phyloP scores from a whole-genome alignment of 2,888 invertebrate genomes.

The Tiphia femorata region DNA sequence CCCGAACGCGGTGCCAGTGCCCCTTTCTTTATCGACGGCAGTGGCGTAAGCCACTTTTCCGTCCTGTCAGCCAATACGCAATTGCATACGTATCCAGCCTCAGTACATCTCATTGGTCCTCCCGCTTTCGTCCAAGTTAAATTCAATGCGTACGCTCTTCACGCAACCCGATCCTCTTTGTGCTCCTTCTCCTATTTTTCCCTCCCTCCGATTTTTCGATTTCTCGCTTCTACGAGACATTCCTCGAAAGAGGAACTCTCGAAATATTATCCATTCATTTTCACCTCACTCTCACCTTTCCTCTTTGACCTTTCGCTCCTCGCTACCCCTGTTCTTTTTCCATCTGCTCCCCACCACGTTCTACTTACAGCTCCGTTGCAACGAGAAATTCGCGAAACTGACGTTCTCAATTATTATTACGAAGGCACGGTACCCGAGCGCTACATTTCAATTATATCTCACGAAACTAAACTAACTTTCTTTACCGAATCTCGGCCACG shows the following conservation, averaged over 20 bases:
- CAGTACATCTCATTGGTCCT: constrained; percentile 21
- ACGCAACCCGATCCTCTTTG: constrained; percentile 13
- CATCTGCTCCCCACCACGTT: not conserved
- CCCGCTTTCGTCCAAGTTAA: constrained; percentile 33
- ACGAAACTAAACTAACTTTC: constrained; percentile 51
- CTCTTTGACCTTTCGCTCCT: too few species aligned
- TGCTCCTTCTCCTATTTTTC: constrained; percentile 6
- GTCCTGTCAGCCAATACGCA: constrained; percentile 29
- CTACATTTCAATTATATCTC: constrained; percentile 44
- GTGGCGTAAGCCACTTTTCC: constrained; percentile 26
- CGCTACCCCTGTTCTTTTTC: too few species aligned
- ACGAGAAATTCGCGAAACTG: constrained; percentile 14
- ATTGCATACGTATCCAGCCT: constrained; percentile 20
- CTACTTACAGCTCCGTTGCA: too few species aligned
- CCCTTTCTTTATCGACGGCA: constrained; percentile 23
- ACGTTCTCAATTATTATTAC: constrained; percentile 43
- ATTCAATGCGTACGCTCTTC: constrained; percentile 31
- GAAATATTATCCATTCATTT: too few species aligned
- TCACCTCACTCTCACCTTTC: too few species aligned
- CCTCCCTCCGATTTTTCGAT: too few species aligned
- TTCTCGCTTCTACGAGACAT: too few species aligned
- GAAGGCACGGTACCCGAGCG: constrained; percentile 36
- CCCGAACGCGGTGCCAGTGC: constrained; percentile 10
- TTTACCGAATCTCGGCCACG: constrained; percentile 33
- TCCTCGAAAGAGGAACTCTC: too few species aligned